phyloP scores from a whole-genome alignment of 2,797 vertebrate species.

The Oreochromis mossambicus region DNA sequence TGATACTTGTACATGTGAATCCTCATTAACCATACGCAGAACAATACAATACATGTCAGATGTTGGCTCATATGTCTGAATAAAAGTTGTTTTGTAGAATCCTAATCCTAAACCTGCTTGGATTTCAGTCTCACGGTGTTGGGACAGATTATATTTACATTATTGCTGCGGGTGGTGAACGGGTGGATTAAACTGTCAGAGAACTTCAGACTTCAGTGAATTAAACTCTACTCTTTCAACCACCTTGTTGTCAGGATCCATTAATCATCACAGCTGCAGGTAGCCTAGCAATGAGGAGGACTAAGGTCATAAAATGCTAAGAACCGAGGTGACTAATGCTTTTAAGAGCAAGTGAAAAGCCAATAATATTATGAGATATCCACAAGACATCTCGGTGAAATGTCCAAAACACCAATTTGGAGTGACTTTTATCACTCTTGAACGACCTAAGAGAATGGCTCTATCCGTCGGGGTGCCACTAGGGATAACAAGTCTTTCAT shows the following conservation, averaged over 20 bases:
- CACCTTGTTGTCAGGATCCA: conserved; percentile 29
- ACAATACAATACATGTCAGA: not conserved
- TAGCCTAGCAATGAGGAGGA: conserved; percentile 17
- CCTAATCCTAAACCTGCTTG: not conserved
- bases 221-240: conserved; percentile 42
- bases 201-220: conserved; percentile 11
- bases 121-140: not conserved
- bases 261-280: conserved; percentile 44
- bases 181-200: not conserved
- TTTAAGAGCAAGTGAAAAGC: not conserved
- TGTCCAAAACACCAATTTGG: not conserved
- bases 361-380: not conserved
- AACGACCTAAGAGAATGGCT: conserved; percentile 19
- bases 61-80: not conserved
- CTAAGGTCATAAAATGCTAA: conserved; percentile 12
- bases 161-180: not conserved
- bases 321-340: not conserved
- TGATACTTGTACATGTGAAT: not conserved
- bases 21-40: not conserved
- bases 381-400: not conserved
- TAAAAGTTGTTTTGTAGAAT: not conserved
- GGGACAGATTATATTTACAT: conserved; percentile 18
- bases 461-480: conserved; percentile 19
- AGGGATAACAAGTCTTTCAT: conserved; percentile 54
- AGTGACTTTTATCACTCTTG: conserved; percentile 41